These are phyloP conservation scores for Drosophila santomea DNA, from an alignment of 1,140 invertebrate genomes.

Conservation along the genomic window DNA sequence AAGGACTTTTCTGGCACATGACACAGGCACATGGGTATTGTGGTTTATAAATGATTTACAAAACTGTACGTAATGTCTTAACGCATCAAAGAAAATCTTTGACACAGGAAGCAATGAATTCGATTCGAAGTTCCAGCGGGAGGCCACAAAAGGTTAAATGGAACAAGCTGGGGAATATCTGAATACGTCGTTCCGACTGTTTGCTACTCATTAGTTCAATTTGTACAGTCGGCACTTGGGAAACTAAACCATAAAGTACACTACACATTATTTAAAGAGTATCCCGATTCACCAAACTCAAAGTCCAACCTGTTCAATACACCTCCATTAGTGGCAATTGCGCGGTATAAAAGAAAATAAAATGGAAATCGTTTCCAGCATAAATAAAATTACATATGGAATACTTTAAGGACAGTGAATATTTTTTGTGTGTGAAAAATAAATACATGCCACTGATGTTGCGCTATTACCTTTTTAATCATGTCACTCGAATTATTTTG, in stretches of 20 bases:
- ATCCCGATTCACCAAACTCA: too few relatives aligned
- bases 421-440: neutral
- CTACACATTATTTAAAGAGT: too few relatives aligned
- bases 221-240: neutral
- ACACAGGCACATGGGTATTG: constrained; percentile 31
- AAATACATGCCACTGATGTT: constrained; percentile 3
- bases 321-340: too few relatives aligned
- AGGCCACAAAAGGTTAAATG: constrained; percentile 24
- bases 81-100: constrained; percentile 62
- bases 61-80: constrained; percentile 64
- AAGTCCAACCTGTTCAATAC: neutral
- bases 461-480: constrained; percentile 17
- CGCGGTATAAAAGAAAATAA: constrained; percentile 14
- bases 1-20: constrained; percentile 27
- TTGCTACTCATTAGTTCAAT: neutral
- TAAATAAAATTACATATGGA: constrained; percentile 9
- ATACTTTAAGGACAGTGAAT: neutral
- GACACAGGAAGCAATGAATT: constrained; percentile 54
- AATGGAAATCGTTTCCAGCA: constrained; percentile 14
- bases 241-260: neutral
- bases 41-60: constrained; percentile 62
- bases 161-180: neutral
- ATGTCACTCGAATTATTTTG: constrained; percentile 3
- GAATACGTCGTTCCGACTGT: neutral
- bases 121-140: constrained; percentile 10